Conservation (phyloP, 2,113 vertebrate genomes). For the Eptatretus burgeri region DNA sequence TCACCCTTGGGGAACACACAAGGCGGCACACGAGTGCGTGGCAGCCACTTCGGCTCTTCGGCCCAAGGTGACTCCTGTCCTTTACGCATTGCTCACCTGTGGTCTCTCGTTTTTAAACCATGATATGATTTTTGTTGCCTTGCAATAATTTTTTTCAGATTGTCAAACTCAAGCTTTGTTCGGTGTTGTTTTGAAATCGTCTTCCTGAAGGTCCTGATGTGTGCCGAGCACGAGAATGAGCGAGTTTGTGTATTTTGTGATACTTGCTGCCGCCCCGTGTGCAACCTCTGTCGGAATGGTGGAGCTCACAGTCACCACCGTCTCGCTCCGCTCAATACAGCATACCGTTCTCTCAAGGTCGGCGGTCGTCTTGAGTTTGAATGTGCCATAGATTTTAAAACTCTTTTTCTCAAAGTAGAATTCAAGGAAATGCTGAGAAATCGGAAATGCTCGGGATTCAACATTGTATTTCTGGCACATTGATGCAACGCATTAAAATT, state of each 20-base stretch:
- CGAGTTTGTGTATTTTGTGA: slow-evolving; percentile 65
- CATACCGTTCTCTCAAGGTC: slow-evolving; percentile 76
- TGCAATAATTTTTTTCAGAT: background rate
- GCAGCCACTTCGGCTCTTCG: slow-evolving; percentile 63
- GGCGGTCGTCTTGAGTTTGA: background rate
- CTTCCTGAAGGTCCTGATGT: slow-evolving; percentile 36
- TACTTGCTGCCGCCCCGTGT: slow-evolving; percentile 52
- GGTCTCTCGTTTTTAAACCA: background rate
- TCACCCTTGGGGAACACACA: slow-evolving; percentile 84
- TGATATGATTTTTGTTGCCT: background rate
- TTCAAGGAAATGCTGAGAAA: background rate
- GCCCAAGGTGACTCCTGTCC: slow-evolving; percentile 34
- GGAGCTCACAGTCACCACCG: slow-evolving; percentile 61
- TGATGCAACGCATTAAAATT: no score
- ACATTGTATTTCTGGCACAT: no score
- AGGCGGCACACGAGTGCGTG: slow-evolving; percentile 70
- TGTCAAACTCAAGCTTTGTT: background rate
- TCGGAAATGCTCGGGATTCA: no score
- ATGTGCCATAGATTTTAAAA: background rate
- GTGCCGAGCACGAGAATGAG: slow-evolving; percentile 67
- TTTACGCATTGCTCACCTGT: background rate
- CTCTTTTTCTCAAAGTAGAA: background rate
- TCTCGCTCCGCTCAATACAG: slow-evolving; percentile 48
- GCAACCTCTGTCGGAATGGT: slow-evolving; percentile 51
- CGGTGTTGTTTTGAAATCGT: background rate